Conservation (phyloP, 2,888 invertebrate genomes). For the Drosophila trichaetosa region DNA sequence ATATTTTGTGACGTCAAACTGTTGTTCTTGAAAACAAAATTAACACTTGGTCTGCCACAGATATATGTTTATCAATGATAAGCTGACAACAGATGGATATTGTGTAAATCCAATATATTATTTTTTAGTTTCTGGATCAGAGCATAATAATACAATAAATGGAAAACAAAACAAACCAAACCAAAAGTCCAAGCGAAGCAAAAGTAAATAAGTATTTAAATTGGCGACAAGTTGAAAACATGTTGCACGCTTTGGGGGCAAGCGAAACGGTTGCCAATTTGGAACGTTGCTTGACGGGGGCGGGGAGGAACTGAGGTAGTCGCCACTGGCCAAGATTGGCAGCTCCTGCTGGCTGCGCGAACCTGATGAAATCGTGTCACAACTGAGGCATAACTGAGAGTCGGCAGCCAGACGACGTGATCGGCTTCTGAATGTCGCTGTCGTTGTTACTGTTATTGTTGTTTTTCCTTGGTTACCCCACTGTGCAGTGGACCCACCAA, state of each 20-base stretch:
- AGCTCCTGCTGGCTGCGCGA: conserved; percentile 3
- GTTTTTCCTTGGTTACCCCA: conserved; percentile 1
- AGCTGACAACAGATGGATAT: background rate
- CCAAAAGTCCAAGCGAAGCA: conserved; percentile 1
- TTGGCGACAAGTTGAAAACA: conserved; percentile 43
- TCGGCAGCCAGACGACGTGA: conserved; percentile 67
- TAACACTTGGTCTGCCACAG: background rate
- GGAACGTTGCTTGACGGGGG: conserved; percentile 37
- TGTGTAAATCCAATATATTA: background rate
- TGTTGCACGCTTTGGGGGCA: conserved; percentile 61
- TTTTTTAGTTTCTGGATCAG: background rate
- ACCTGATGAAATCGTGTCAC: conserved; percentile 80
- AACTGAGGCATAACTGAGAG: conserved; percentile 58
- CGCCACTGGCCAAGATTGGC: conserved; percentile 46
- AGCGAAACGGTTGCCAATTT: conserved; percentile 66
- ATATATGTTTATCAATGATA: background rate
- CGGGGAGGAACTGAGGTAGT: conserved; percentile 50
- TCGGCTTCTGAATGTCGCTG: conserved; percentile 66
- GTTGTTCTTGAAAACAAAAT: too few relatives aligned
- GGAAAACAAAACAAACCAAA: background rate
- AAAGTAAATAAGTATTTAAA: conserved; percentile 16
- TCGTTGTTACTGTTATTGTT: conserved; percentile 10
- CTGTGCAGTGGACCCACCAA: conserved; percentile 65
- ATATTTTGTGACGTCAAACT: background rate
- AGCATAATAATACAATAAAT: conserved; percentile 3